Percentiles rank a stretch among this genome's conserved stretches.
Evolutionary conservation across 2,797 vertebrate genomes (phyloP).

Genomic region (Falco columbarius): DNA sequence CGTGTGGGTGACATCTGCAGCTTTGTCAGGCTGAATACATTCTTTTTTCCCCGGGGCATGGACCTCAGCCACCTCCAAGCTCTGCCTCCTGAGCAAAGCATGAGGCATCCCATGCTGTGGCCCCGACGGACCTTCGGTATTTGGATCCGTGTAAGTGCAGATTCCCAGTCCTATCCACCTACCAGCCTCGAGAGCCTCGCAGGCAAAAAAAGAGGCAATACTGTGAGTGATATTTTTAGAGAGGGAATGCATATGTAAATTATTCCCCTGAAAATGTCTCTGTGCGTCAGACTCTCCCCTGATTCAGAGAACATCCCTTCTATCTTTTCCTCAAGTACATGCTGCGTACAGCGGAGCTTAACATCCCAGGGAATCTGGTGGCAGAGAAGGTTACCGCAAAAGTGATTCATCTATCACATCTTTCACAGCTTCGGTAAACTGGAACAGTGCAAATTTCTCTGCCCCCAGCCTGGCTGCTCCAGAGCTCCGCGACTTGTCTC

Average conservation of each 20-base stretch:
- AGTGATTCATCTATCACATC: constrained; percentile 66
- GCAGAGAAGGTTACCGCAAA: constrained; percentile 28
- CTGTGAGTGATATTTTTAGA: constrained; percentile 64
- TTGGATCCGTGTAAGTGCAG: not conserved
- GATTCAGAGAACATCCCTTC: constrained; percentile 66
- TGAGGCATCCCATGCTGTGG: not conserved
- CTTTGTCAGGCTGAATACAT: not conserved
- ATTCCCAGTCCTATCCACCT: constrained; percentile 15
- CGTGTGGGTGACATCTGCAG: not conserved
- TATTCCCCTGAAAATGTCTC: constrained; percentile 61
- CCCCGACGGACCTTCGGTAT: not conserved
- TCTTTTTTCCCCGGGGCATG: not conserved
- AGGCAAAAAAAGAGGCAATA: constrained; percentile 45
- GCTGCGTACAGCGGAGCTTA: not conserved
- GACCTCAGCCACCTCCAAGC: not conserved
- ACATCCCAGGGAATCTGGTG: constrained; percentile 11
- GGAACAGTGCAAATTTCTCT: not conserved
- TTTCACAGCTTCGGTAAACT: constrained; percentile 41
- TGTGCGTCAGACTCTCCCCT: constrained; percentile 64
- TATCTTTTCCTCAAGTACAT: constrained; percentile 62
- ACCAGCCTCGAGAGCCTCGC: constrained; percentile 19
- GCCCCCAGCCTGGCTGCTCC: not conserved
- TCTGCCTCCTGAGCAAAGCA: not conserved
- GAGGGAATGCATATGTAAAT: constrained; percentile 71
- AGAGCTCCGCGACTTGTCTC: not conserved